Evolutionary conservation across 2,888 invertebrate species (phyloP).

Genomic region (Poecilobothrus nobilitatus): DNA sequence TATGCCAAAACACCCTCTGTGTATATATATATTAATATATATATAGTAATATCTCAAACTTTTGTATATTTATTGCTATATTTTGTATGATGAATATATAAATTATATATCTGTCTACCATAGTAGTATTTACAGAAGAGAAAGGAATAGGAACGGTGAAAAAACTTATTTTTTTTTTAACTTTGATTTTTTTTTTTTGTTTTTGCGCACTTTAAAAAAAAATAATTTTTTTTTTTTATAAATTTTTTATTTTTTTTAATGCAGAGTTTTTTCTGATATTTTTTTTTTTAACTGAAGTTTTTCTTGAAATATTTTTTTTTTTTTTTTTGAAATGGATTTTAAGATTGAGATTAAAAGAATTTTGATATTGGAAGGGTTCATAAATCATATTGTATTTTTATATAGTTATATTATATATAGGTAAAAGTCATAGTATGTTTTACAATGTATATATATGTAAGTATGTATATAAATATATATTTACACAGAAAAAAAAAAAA

Average conservation of each 20-base stretch:
- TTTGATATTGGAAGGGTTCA: not conserved
- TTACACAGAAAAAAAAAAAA: too few species aligned
- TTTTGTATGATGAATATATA: too few species aligned
- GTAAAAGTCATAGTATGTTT: not conserved
- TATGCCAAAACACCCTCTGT: too few species aligned
- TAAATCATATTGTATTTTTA: not conserved
- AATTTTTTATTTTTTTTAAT: not conserved
- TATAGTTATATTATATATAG: not conserved
- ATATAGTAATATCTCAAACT: too few species aligned
- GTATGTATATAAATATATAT: too few species aligned
- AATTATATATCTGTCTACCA: too few species aligned
- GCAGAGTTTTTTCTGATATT: not conserved
- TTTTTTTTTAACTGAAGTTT: not conserved
- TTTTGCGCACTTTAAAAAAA: not conserved
- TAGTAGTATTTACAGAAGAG: too few species aligned
- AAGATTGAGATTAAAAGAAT: constrained; percentile 1
- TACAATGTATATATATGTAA: not conserved
- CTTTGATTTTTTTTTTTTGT: constrained; percentile 5
- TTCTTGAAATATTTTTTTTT: not conserved
- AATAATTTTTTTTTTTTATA: not conserved
- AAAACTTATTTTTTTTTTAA: not conserved
- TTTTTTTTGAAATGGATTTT: constrained; percentile 3
- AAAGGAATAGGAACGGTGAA: too few species aligned
- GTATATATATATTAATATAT: too few species aligned
- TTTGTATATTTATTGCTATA: too few species aligned